Evolutionary conservation across 2,113 vertebrate species (phyloP).

Genomic region (Erythrolamprus reginae): DNA sequence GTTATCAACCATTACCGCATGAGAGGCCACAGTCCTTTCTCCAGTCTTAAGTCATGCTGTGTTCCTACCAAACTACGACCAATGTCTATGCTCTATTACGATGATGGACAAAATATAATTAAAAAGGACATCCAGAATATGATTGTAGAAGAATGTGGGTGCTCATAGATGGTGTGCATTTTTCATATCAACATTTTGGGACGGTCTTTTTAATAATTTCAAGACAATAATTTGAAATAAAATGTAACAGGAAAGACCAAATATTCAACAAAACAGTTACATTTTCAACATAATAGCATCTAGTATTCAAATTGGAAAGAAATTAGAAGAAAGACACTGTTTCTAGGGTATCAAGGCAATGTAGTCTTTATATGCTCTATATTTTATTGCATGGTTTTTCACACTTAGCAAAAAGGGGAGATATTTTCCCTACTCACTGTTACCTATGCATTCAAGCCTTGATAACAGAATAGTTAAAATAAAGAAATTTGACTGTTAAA

Average conservation of each 20-base stretch:
- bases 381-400: slow-evolving; percentile 53
- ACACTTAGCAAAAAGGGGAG: slow-evolving; percentile 50
- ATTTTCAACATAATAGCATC: slow-evolving; percentile 34
- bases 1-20: slow-evolving; percentile 98
- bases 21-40: slow-evolving; percentile 89
- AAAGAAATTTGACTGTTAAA: slow-evolving; percentile 50
- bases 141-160: slow-evolving; percentile 98
- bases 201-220: slow-evolving; percentile 4
- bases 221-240: slow-evolving; percentile 45
- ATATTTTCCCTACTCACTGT: slow-evolving; percentile 44
- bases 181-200: neutral
- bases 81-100: slow-evolving; percentile 99
- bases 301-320: slow-evolving; percentile 37
- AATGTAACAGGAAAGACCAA: slow-evolving; percentile 51
- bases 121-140: slow-evolving; percentile 99
- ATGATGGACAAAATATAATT: slow-evolving; percentile 96
- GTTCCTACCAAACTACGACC: slow-evolving; percentile 95
- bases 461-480: slow-evolving; percentile 59
- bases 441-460: slow-evolving; percentile 57
- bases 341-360: slow-evolving; percentile 36
- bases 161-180: slow-evolving; percentile 73
- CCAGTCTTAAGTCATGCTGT: slow-evolving; percentile 92
- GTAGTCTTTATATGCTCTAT: slow-evolving; percentile 38
- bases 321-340: slow-evolving; percentile 54
- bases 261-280: slow-evolving; percentile 48